Conservation (phyloP, 1,140 invertebrate genomes). For the Pinna nobilis region DNA sequence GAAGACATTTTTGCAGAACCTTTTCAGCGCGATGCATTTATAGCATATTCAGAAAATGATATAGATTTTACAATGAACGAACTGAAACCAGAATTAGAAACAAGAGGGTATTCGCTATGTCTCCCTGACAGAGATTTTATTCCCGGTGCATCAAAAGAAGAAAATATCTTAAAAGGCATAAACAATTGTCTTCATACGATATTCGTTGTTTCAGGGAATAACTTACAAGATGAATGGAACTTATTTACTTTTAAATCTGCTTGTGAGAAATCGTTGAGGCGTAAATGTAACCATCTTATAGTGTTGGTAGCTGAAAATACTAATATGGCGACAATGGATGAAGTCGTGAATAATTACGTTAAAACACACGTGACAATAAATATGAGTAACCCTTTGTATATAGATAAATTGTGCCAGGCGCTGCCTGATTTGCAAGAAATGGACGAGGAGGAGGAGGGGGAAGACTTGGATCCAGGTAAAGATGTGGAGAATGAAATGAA, state of each 20-base stretch:
- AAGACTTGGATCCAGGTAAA: too few species aligned
- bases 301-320: constrained; percentile 39
- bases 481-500: too few species aligned
- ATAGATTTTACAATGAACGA: constrained; percentile 43
- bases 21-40: constrained; percentile 39
- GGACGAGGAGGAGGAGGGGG: too few species aligned
- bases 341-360: constrained; percentile 47
- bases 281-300: constrained; percentile 49
- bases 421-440: constrained; percentile 26
- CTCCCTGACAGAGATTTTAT: constrained; percentile 57
- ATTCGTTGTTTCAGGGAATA: constrained; percentile 48
- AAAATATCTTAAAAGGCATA: constrained; percentile 58
- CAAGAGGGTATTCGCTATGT: constrained; percentile 42
- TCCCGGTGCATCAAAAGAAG: constrained; percentile 55
- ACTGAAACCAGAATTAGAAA: constrained; percentile 43
- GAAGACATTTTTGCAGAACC: not conserved
- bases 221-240: constrained; percentile 56
- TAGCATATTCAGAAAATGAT: constrained; percentile 54
- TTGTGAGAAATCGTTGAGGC: constrained; percentile 48
- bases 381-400: constrained; percentile 43
- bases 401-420: constrained; percentile 40
- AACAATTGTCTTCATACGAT: constrained; percentile 44
- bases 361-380: constrained; percentile 45
- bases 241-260: constrained; percentile 56
- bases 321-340: constrained; percentile 34